Evolutionary conservation across 2,797 vertebrate species (phyloP).

Genomic region (Acanthopagrus latus): DNA sequence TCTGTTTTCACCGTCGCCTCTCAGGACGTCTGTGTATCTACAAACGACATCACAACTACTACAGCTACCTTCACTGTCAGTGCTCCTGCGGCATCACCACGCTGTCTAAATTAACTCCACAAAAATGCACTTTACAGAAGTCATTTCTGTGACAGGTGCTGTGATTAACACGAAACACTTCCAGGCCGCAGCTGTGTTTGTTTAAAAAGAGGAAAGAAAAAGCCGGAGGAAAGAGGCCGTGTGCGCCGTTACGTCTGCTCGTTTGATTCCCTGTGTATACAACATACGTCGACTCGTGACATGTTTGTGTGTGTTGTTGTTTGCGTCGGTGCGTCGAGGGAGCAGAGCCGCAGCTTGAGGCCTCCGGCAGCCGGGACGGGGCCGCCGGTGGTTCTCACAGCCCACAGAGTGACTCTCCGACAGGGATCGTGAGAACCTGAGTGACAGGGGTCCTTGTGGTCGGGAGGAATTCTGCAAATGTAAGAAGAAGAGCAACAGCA

Average conservation of each 20-base stretch:
- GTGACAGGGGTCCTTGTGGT: constrained; percentile 52
- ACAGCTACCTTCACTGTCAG: too few relatives aligned
- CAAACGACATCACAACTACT: not conserved
- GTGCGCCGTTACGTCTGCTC: not conserved
- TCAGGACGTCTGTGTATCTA: too few relatives aligned
- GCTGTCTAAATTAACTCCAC: not conserved
- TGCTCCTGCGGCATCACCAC: too few relatives aligned
- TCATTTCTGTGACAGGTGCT: not conserved
- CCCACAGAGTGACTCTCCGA: constrained; percentile 54
- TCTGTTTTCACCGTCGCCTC: too few relatives aligned
- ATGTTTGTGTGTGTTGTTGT: constrained; percentile 60
- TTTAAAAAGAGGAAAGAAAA: constrained; percentile 13
- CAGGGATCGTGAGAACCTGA: constrained; percentile 75
- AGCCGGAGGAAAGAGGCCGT: not conserved
- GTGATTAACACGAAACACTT: not conserved
- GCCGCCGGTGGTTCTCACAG: constrained; percentile 69
- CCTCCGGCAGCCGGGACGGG: constrained; percentile 42
- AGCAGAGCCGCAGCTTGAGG: constrained; percentile 34
- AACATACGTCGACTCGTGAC: constrained; percentile 16
- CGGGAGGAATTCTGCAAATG: constrained; percentile 42
- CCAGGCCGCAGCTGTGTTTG: constrained; percentile 42
- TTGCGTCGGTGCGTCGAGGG: constrained; percentile 34
- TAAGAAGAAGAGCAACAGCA: constrained; percentile 18
- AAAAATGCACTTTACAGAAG: not conserved
- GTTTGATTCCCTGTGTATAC: constrained; percentile 30